Evolutionary conservation across 1,140 invertebrate genomes (phyloP), one percentile per base, ranked within the genome.

Genomic region (Drosophila biarmipes): DNA sequence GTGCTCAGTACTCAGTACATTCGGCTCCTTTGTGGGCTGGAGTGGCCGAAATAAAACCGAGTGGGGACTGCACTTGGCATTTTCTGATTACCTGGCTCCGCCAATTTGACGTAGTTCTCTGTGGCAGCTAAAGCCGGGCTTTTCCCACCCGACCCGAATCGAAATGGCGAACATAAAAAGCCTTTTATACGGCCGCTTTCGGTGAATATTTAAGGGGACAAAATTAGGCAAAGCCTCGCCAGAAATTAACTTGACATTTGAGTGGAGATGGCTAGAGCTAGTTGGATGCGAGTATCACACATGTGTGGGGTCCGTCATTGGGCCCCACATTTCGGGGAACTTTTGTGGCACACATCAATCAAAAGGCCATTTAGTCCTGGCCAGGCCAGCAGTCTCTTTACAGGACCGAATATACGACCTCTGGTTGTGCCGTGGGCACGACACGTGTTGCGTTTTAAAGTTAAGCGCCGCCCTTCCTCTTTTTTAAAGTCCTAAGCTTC

Each of bases 1-100:
- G 67, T 76, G 64, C 82, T 87, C 72, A 87, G 84, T 82, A 78
- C 82, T 87, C 72, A 87, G 84, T 82, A 78, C 68, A 75, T 89
- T 86, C 66, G 73, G 74, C 57, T 80, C 59, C 79, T 87, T 84
- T 84, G 79, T 89, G 58, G 74, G 45, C 68, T 87, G 43, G 69
- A 86, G 82, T 86, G 73, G 82, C 59, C 74, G 56, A 76, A 79
- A 73, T 63, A 59, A 38, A 29, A 24, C 40, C 34, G 58, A 52
- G 67, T 54, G 51, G 31, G 56, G 45, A 57, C 53, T 87, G 84
- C 53, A 64, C 54, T 87, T 84, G 84, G 63, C 84, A 87, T 55
- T 72, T 78, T 76, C 79, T 79, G 79, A 79, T 78, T 82, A 66
- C 78, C 82, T 64, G 35, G 49, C 42, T 40, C 14, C 29, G 56